These are phyloP conservation scores for Sarcophaga subvicina DNA, from an alignment of 2,888 invertebrate species.

Conservation along the genomic window DNA sequence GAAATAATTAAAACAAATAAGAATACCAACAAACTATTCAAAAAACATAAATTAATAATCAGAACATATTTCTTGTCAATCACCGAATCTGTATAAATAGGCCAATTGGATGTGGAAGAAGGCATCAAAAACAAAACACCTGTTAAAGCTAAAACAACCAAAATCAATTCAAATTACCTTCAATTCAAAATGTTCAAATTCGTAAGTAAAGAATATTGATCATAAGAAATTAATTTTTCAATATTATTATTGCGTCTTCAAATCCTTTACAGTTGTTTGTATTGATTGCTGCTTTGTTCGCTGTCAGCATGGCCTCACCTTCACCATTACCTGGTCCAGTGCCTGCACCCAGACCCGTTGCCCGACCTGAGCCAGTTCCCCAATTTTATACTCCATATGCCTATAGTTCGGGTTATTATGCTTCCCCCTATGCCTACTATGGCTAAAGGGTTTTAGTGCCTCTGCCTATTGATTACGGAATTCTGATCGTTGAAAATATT, in stretches of 20 bases:
- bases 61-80: background rate
- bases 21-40: background rate
- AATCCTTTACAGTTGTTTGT: conserved; percentile 73
- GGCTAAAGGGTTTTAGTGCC: conserved; percentile 71
- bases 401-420: conserved; percentile 76
- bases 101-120: background rate
- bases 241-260: background rate
- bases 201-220: conserved; percentile 70
- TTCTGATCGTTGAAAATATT: conserved; percentile 9
- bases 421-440: conserved; percentile 78
- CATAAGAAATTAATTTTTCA: no score
- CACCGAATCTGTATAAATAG: conserved; percentile 26
- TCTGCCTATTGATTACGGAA: conserved; percentile 6
- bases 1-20: conserved; percentile 21
- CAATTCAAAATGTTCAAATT: conserved; percentile 77
- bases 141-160: conserved; percentile 34
- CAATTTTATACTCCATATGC: conserved; percentile 77
- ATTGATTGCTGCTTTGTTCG: conserved; percentile 76
- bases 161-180: conserved; percentile 32
- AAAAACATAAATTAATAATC: background rate
- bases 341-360: conserved; percentile 69
- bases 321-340: conserved; percentile 73
- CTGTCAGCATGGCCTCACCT: conserved; percentile 75
- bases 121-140: conserved; percentile 38
- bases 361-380: conserved; percentile 74